These are phyloP conservation scores for Cetonia aurata DNA, from an alignment of 2,888 invertebrate genomes.

Conservation along the genomic window DNA sequence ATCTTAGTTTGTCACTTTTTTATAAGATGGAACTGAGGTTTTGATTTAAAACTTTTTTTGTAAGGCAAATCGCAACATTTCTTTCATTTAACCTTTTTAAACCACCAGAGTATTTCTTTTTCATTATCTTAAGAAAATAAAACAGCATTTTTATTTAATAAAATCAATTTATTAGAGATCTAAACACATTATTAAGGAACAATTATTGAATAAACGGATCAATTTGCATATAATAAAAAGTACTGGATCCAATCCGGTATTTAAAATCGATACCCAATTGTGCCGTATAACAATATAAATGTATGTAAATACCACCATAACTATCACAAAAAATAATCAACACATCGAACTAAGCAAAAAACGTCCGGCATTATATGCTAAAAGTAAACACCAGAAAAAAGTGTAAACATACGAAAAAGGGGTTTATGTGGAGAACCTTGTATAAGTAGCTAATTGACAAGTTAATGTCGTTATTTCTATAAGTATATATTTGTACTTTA, in stretches of 20 bases:
- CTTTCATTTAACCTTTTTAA: no score
- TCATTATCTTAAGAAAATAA: not conserved
- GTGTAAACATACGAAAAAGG: constrained; percentile 2
- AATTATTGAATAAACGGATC: constrained; percentile 4
- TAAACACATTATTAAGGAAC: constrained; percentile 42
- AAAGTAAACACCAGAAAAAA: constrained; percentile 7
- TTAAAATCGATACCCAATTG: constrained; percentile 20
- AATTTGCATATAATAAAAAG: constrained; percentile 30
- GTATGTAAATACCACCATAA: constrained; percentile 35
- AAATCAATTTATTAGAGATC: constrained; percentile 43
- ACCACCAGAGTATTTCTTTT: no score
- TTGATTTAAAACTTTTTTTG: no score
- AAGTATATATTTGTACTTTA: constrained; percentile 38
- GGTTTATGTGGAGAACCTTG: not conserved
- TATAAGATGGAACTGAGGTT: no score
- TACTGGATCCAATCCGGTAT: not conserved
- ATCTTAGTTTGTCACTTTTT: no score
- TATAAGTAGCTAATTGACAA: constrained; percentile 33
- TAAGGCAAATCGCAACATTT: no score
- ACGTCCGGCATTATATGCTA: constrained; percentile 16
- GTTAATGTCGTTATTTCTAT: constrained; percentile 19
- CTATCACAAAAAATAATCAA: constrained; percentile 31
- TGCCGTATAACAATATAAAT: not conserved
- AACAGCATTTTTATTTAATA: constrained; percentile 18
- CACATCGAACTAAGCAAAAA: constrained; percentile 5